Conservation (phyloP, 1,140 invertebrate genomes). For the Lineus longissimus region DNA sequence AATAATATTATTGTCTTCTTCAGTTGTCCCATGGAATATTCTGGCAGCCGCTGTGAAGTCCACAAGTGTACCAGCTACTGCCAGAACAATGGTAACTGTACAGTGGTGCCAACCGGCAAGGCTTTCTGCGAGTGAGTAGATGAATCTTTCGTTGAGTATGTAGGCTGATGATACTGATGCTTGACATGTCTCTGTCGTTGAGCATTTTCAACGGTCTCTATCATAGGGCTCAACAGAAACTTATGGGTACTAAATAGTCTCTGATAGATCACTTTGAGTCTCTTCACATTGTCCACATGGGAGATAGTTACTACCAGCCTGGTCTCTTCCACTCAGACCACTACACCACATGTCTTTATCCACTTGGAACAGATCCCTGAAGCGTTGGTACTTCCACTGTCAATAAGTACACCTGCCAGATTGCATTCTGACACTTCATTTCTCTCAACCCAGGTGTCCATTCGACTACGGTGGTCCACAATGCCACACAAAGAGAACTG, state of each 20-base stretch:
- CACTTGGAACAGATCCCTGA: too few species aligned
- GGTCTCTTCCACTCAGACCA: background rate
- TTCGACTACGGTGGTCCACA: slow-evolving; percentile 21
- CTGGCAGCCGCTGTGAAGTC: slow-evolving; percentile 40
- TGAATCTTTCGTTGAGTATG: too few species aligned
- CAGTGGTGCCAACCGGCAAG: background rate
- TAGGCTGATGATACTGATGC: too few species aligned
- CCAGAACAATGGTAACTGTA: slow-evolving; percentile 24
- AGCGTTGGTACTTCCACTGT: too few species aligned
- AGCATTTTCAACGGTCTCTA: too few species aligned
- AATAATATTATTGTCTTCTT: slow-evolving; percentile 14
- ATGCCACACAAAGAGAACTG: slow-evolving; percentile 20
- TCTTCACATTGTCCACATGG: too few species aligned
- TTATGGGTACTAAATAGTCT: too few species aligned
- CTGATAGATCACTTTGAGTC: too few species aligned
- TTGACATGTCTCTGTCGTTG: too few species aligned
- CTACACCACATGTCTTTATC: background rate
- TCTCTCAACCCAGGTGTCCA: slow-evolving; percentile 27
- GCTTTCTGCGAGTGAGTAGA: slow-evolving; percentile 9
- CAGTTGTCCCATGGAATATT: slow-evolving; percentile 26
- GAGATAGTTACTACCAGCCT: slow-evolving; percentile 2
- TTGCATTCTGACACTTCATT: too few species aligned
- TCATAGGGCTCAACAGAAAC: too few species aligned
- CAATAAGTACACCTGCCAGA: too few species aligned
- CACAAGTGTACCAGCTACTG: slow-evolving; percentile 28